phyloP scores from a whole-genome alignment of 2,113 vertebrate genomes.

The Psammodynastes pulverulentus region DNA sequence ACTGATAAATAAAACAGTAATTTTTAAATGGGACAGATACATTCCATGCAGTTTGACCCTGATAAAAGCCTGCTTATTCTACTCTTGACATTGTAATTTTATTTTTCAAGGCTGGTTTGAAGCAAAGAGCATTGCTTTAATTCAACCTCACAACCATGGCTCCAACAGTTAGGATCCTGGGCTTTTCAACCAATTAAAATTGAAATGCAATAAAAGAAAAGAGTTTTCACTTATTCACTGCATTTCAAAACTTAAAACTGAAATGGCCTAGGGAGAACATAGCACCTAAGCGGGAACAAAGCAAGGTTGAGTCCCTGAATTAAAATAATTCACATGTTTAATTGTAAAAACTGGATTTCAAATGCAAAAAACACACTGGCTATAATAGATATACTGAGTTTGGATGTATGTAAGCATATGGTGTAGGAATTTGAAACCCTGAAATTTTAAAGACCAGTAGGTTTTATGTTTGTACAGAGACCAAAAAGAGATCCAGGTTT shows the following conservation, averaged over 20 bases:
- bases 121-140: background rate
- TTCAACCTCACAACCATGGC: background rate
- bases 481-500: background rate
- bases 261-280: background rate
- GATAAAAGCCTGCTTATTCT: background rate
- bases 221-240: background rate
- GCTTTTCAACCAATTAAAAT: background rate
- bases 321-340: background rate
- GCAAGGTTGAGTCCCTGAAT: too few species aligned
- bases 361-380: background rate
- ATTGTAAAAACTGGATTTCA: background rate
- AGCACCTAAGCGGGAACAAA: background rate
- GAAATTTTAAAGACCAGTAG: background rate
- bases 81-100: background rate
- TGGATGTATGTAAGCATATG: background rate
- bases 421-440: background rate
- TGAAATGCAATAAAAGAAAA: background rate
- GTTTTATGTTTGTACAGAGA: background rate
- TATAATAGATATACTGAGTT: background rate
- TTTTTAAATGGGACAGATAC: background rate
- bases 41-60: background rate
- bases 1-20: background rate
- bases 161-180: background rate
- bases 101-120: background rate
- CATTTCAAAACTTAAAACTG: background rate